Percentiles rank a stretch among this genome's conserved stretches.
phyloP scores from a whole-genome alignment of 2,113 vertebrate species.

The Indicator maculatus region DNA sequence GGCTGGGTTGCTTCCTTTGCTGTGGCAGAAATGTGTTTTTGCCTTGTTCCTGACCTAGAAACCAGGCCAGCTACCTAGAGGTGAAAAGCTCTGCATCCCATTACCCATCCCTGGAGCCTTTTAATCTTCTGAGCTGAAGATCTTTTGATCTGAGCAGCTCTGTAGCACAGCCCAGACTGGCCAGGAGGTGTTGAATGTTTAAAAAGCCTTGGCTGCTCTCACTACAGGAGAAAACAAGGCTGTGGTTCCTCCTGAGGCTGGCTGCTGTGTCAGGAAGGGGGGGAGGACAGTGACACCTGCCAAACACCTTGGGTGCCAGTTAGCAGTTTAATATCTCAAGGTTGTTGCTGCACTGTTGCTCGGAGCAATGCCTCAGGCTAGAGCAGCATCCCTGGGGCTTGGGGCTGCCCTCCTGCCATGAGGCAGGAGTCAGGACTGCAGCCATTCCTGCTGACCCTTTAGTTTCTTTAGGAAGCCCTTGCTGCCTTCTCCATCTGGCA shows the following conservation, averaged over 20 bases:
- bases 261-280: accelerated
- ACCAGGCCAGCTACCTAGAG: background rate
- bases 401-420: background rate
- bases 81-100: conserved; percentile 46
- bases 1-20: background rate
- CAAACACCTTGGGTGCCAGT: background rate
- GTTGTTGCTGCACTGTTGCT: background rate
- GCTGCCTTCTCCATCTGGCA: background rate
- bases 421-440: background rate
- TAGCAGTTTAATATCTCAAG: background rate
- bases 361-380: background rate
- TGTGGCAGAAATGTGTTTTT: background rate
- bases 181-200: conserved; percentile 34
- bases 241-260: background rate
- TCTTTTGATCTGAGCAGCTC: conserved; percentile 55
- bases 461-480: background rate
- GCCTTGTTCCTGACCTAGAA: conserved; percentile 26
- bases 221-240: background rate
- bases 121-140: conserved; percentile 51
- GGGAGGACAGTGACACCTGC: background rate
- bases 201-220: conserved; percentile 14
- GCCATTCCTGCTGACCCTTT: background rate
- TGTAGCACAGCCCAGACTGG: conserved; percentile 4
- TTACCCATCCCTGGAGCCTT: conserved; percentile 10
- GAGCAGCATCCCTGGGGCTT: background rate